phyloP scores from a whole-genome alignment of 2,113 vertebrate species.

The Laterallus jamaicensis region DNA sequence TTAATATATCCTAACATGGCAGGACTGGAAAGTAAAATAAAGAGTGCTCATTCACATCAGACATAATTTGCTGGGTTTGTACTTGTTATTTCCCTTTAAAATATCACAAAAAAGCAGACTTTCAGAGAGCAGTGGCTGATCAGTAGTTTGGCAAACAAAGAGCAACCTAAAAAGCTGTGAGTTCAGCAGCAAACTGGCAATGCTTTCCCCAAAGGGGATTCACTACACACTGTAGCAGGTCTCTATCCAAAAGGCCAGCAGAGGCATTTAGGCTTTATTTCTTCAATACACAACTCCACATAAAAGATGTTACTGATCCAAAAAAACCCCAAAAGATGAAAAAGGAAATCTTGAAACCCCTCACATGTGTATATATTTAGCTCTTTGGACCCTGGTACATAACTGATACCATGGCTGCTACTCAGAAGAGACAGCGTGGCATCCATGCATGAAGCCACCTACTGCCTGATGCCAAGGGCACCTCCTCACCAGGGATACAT shows the following conservation, averaged over 20 bases:
- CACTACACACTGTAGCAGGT: neutral
- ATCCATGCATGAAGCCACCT: neutral
- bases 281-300: neutral
- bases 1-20: neutral
- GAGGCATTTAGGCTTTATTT: neutral
- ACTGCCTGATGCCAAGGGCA: neutral
- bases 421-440: neutral
- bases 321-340: neutral
- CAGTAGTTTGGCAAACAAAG: neutral
- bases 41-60: neutral
- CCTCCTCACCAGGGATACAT: neutral
- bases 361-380: neutral
- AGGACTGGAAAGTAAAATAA: neutral
- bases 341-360: neutral
- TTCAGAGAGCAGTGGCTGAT: accelerated
- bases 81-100: neutral
- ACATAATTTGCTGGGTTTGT: neutral
- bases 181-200: neutral
- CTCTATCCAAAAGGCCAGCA: neutral
- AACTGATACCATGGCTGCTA: neutral
- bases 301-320: neutral
- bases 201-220: neutral
- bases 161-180: neutral
- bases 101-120: neutral
- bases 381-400: neutral